Conservation (phyloP, 2,113 vertebrate genomes). For the Peromyscus leucopus region DNA sequence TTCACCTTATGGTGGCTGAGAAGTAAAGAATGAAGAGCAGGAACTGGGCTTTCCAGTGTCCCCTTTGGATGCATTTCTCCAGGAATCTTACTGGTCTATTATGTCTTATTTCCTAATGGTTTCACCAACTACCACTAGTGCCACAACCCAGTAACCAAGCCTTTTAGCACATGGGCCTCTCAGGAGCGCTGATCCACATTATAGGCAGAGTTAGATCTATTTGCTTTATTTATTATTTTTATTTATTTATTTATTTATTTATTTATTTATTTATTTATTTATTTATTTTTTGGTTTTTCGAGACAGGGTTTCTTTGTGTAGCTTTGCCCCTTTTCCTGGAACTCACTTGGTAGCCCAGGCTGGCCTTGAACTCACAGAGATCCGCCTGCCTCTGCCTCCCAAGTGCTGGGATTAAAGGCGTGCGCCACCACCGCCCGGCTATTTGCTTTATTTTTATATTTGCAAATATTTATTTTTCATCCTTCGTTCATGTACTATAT, state of each 20-base stretch:
- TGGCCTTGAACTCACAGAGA: no score
- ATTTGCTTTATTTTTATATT: conserved; percentile 34
- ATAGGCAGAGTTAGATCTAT: background rate
- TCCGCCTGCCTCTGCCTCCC: no score
- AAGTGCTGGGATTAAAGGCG: no score
- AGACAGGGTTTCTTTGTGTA: no score
- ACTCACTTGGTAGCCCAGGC: no score
- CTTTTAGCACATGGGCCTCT: background rate
- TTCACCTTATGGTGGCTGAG: background rate
- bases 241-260: no score
- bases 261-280: no score
- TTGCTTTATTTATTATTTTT: no score
- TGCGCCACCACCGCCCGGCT: no score
- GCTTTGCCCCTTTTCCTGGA: no score
- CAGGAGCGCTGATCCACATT: background rate
- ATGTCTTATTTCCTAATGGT: background rate
- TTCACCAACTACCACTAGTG: background rate
- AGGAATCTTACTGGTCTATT: background rate
- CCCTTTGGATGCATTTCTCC: background rate
- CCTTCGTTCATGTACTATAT: conserved; percentile 2
- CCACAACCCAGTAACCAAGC: background rate
- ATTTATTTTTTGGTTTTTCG: no score
- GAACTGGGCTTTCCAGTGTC: background rate
- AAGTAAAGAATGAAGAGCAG: background rate
- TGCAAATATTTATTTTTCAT: conserved; percentile 34